These are phyloP conservation scores for Solen grandis DNA, from an alignment of 1,140 invertebrate genomes.

Conservation along the genomic window DNA sequence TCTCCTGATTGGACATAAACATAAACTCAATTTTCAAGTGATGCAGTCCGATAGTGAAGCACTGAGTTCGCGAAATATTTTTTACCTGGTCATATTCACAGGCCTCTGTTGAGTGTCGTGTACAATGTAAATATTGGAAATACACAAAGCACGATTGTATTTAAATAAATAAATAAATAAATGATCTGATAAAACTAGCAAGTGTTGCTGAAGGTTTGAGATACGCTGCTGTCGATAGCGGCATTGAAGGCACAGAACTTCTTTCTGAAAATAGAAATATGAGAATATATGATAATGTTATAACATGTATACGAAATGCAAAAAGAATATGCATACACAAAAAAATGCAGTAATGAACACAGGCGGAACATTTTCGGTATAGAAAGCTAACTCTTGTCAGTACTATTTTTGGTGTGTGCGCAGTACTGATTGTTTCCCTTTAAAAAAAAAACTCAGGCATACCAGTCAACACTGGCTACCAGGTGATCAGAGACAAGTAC, in stretches of 20 bases:
- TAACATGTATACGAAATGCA: neutral
- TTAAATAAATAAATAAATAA: too few species aligned
- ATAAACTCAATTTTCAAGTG: too few species aligned
- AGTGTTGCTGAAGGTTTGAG: neutral
- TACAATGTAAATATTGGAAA: too few species aligned
- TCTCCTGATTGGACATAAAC: too few species aligned
- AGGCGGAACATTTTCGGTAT: neutral
- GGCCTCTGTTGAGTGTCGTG: too few species aligned
- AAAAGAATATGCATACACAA: too few species aligned
- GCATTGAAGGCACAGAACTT: slow-evolving; percentile 39
- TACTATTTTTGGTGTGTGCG: neutral
- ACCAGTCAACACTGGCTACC: too few species aligned
- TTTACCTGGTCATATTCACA: too few species aligned
- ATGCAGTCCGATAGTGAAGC: too few species aligned
- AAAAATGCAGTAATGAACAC: neutral
- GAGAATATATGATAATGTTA: neutral
- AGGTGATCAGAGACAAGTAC: too few species aligned
- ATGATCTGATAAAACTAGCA: slow-evolving; percentile 20
- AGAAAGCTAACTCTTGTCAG: neutral
- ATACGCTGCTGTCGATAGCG: neutral
- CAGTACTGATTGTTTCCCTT: neutral
- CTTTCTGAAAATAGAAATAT: slow-evolving; percentile 37
- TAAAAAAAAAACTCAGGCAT: neutral
- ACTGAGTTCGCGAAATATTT: too few species aligned
- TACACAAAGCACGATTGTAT: too few species aligned